A percentile compares a stretch with the other conserved stretches of the same genome.
These are phyloP conservation scores for Chorisops tibialis DNA, from an alignment of 2,888 invertebrate species.

Conservation along the genomic window DNA sequence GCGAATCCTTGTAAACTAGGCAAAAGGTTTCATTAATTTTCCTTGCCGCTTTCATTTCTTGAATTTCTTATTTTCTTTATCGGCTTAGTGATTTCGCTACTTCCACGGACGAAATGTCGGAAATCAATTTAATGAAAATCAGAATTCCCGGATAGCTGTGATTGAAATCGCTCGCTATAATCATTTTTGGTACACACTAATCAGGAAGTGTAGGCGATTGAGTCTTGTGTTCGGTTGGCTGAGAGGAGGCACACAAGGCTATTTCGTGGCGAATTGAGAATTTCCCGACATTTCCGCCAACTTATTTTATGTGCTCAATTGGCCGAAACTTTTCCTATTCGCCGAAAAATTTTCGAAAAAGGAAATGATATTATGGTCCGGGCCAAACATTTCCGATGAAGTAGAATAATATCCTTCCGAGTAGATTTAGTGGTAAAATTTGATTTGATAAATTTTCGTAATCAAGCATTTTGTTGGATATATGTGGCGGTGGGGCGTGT, in stretches of 20 bases:
- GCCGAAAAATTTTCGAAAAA: neutral
- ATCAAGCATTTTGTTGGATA: neutral
- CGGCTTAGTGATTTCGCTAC: neutral
- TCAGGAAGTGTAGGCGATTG: neutral
- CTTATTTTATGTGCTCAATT: slow-evolving; percentile 12
- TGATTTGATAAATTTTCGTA: slow-evolving; percentile 20
- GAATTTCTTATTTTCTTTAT: neutral
- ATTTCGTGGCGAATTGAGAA: slow-evolving; percentile 1
- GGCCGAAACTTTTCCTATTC: neutral
- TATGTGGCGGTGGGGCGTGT: neutral
- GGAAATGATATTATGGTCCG: neutral
- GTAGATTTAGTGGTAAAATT: slow-evolving; percentile 7
- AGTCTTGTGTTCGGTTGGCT: neutral
- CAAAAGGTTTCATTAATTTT: slow-evolving; percentile 11
- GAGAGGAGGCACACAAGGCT: neutral
- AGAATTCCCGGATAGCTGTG: neutral
- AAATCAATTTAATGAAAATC: slow-evolving; percentile 22
- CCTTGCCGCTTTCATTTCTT: neutral
- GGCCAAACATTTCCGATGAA: neutral
- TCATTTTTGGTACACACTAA: slow-evolving; percentile 11
- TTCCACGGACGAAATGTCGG: neutral
- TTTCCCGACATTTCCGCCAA: slow-evolving; percentile 15
- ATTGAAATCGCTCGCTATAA: slow-evolving; percentile 1
- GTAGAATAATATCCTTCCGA: neutral
- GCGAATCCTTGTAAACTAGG: slow-evolving; percentile 6